phyloP scores from a whole-genome alignment of 2,888 invertebrate species.

The Cabera pusaria region DNA sequence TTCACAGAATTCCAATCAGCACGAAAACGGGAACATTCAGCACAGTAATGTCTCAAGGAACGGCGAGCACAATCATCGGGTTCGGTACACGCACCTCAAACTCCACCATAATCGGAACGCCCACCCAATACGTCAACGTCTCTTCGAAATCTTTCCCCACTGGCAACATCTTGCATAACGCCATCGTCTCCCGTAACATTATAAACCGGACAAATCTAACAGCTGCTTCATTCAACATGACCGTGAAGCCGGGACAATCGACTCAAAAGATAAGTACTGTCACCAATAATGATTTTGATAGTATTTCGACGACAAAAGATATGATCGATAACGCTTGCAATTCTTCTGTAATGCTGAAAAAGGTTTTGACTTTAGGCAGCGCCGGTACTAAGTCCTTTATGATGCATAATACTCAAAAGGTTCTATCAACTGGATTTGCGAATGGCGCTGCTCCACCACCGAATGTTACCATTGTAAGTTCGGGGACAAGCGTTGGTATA shows the following conservation, averaged over 20 bases:
- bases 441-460: constrained; percentile 72
- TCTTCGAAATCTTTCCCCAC: constrained; percentile 76
- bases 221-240: constrained; percentile 66
- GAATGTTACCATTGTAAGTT: constrained; percentile 76
- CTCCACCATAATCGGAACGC: constrained; percentile 65
- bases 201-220: constrained; percentile 62
- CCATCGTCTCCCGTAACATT: constrained; percentile 75
- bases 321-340: constrained; percentile 80
- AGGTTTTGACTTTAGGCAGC: constrained; percentile 76
- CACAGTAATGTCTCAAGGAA: constrained; percentile 78
- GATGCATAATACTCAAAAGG: constrained; percentile 80
- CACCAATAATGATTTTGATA: constrained; percentile 59
- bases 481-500: constrained; percentile 59
- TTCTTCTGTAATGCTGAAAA: constrained; percentile 79
- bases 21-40: constrained; percentile 72
- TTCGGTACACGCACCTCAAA: constrained; percentile 70
- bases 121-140: constrained; percentile 73
- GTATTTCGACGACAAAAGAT: constrained; percentile 74
- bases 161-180: constrained; percentile 78
- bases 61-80: constrained; percentile 72
- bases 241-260: constrained; percentile 62
- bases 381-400: constrained; percentile 75
- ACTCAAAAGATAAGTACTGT: constrained; percentile 64
- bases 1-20: constrained; percentile 70
- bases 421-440: constrained; percentile 72